Conservation (phyloP, 1,140 invertebrate genomes). For the Drosophila miranda region DNA sequence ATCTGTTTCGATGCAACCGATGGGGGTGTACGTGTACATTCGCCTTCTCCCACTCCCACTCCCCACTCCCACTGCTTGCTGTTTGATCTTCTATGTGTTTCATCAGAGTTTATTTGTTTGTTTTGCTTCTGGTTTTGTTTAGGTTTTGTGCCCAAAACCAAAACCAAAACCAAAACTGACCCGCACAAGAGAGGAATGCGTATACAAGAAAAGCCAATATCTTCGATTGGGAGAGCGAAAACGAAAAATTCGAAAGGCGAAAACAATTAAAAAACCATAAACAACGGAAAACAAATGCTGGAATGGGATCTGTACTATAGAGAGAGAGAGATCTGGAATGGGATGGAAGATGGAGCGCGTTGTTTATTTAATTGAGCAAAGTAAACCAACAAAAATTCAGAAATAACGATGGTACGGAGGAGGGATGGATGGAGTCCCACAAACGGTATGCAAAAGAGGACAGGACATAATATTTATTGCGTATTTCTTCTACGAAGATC, state of each 20-base stretch:
- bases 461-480: too few species aligned
- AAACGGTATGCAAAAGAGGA: too few species aligned
- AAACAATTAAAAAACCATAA: constrained; percentile 40
- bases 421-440: too few species aligned
- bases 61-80: constrained; percentile 5
- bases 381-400: constrained; percentile 17
- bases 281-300: constrained; percentile 9
- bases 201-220: constrained; percentile 26
- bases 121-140: constrained; percentile 9
- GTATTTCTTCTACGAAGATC: too few species aligned
- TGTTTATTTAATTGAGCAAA: constrained; percentile 31
- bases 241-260: constrained; percentile 6
- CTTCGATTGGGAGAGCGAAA: background rate
- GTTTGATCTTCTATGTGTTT: constrained; percentile 7
- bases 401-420: background rate
- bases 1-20: constrained; percentile 11
- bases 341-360: background rate
- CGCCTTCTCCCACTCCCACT: too few species aligned
- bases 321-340: constrained; percentile 8
- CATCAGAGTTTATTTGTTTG: constrained; percentile 1
- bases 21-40: constrained; percentile 24
- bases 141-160: constrained; percentile 6
- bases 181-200: constrained; percentile 32
- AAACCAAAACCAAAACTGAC: constrained; percentile 37
- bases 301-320: background rate